These are phyloP conservation scores for Hyposmocoma kahamanoa DNA, from an alignment of 1,140 invertebrate species.

Conservation along the genomic window DNA sequence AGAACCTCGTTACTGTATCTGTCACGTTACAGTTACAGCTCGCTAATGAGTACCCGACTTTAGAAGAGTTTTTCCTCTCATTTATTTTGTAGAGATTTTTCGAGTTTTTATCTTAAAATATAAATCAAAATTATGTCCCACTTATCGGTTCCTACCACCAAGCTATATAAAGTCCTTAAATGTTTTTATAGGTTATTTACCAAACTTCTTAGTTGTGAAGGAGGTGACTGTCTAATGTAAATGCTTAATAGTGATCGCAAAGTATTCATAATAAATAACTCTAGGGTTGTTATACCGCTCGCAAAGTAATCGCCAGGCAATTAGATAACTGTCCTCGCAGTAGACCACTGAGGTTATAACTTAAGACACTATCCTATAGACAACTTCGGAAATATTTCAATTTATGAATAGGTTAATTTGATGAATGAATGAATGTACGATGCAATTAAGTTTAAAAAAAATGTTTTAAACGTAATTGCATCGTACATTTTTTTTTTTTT, in stretches of 20 bases:
- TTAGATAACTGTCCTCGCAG: background rate
- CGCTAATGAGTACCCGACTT: too few species aligned
- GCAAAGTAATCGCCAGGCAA: conserved; percentile 1
- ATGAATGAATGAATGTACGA: too few species aligned
- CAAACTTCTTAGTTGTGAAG: background rate
- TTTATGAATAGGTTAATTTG: conserved; percentile 2
- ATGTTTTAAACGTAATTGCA: too few species aligned
- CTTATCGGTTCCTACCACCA: background rate
- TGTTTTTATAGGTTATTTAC: conserved; percentile 2
- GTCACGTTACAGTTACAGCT: too few species aligned
- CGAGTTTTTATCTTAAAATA: background rate
- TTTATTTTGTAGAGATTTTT: background rate
- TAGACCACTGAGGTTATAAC: background rate
- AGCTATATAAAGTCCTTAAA: background rate
- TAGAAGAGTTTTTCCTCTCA: background rate
- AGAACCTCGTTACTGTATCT: too few species aligned
- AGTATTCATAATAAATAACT: background rate
- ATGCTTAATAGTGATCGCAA: background rate
- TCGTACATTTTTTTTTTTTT: too few species aligned
- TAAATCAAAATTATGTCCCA: background rate
- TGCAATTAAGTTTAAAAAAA: too few species aligned
- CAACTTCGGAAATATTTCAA: background rate
- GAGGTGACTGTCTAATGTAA: background rate
- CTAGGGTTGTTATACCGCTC: conserved; percentile 1
- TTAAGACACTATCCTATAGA: background rate